phyloP scores from a whole-genome alignment of 2,113 vertebrate species.

The Phalacrocorax carbo region DNA sequence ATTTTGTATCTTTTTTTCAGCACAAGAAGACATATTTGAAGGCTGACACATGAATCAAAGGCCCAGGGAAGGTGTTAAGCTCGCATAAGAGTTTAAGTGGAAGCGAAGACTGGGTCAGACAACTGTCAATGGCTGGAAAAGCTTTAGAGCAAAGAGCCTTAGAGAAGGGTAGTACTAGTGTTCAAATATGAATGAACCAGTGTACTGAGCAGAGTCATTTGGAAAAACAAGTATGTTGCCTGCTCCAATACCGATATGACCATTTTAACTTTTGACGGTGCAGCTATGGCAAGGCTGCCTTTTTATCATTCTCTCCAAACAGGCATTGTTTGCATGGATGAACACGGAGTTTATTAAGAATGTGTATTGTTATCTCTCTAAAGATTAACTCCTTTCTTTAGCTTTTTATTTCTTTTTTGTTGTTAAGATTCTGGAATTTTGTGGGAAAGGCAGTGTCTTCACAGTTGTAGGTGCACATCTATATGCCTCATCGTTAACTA shows the following conservation, averaged over 20 bases:
- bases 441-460: background rate
- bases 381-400: background rate
- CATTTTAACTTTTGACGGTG: background rate
- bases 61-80: background rate
- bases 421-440: background rate
- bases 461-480: background rate
- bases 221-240: background rate
- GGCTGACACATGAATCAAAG: conserved; percentile 32
- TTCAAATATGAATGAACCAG: background rate
- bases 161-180: background rate
- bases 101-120: background rate
- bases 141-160: background rate
- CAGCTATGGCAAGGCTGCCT: background rate
- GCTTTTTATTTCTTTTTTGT: background rate
- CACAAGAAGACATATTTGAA: conserved; percentile 32
- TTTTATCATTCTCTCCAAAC: background rate
- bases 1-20: background rate
- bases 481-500: background rate
- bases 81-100: conserved; percentile 1
- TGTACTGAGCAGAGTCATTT: background rate
- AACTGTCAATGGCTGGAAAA: background rate
- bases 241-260: background rate
- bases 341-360: background rate
- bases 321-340: background rate
- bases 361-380: background rate